These are phyloP conservation scores for Penaeus vannamei DNA, from an alignment of 1,140 invertebrate species.

Conservation along the genomic window DNA sequence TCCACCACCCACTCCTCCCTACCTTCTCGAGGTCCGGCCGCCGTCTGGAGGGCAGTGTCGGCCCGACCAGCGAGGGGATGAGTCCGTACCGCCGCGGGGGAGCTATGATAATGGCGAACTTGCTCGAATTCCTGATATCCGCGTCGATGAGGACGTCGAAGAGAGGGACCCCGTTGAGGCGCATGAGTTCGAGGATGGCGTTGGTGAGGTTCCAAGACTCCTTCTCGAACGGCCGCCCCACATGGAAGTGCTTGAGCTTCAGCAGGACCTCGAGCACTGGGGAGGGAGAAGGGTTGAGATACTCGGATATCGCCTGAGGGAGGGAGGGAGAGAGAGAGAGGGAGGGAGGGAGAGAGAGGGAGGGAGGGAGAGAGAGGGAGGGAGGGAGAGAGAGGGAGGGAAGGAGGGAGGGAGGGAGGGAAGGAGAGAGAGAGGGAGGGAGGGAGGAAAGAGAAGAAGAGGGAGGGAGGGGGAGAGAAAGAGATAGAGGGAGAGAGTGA, in stretches of 20 bases:
- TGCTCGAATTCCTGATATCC: neutral
- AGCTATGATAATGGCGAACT: constrained; percentile 31
- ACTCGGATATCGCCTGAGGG: no score
- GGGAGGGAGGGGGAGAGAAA: no score
- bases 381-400: no score
- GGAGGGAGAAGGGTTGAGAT: no score
- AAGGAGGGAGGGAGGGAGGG: no score
- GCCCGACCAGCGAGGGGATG: constrained; percentile 6
- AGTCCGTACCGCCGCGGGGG: constrained; percentile 29
- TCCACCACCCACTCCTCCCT: neutral
- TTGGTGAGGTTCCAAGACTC: constrained; percentile 51
- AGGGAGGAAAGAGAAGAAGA: no score
- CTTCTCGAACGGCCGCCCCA: constrained; percentile 42
- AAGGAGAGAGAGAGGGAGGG: no score
- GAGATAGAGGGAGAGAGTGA: no score
- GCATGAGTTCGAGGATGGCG: constrained; percentile 50
- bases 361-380: no score
- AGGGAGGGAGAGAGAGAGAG: no score
- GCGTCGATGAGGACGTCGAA: constrained; percentile 45
- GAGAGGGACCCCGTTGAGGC: constrained; percentile 46
- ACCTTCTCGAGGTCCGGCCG: constrained; percentile 6
- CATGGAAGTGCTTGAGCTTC: constrained; percentile 39
- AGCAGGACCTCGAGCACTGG: constrained; percentile 31
- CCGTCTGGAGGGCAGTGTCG: neutral
- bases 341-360: no score